Conservation (phyloP, 2,797 vertebrate genomes). For the Ptychobarbus kaznakovi region DNA sequence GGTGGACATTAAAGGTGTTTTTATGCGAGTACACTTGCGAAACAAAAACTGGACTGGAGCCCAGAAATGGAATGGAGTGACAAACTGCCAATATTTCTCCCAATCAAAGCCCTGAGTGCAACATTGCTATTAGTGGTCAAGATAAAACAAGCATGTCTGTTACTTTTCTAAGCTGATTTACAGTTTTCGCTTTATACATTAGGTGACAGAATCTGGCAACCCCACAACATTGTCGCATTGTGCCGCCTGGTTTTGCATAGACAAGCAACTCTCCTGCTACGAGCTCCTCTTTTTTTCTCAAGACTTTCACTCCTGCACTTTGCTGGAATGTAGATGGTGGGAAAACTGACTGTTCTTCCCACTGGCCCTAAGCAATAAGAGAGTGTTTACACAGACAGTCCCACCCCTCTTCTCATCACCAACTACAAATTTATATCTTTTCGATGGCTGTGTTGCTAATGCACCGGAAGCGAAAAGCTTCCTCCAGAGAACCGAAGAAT, state of each 20-base stretch:
- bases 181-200: background rate
- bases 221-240: background rate
- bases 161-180: background rate
- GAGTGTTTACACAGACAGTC: constrained; percentile 57
- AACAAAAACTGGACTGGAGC: background rate
- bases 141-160: background rate
- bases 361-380: constrained; percentile 59
- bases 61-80: background rate
- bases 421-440: constrained; percentile 57
- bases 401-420: constrained; percentile 53
- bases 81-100: background rate
- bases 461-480: constrained; percentile 38
- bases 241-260: background rate
- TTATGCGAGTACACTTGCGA: background rate
- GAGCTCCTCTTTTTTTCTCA: background rate
- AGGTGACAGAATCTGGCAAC: background rate
- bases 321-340: constrained; percentile 44
- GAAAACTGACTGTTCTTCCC: constrained; percentile 49
- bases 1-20: background rate
- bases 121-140: background rate
- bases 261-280: background rate
- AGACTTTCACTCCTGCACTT: background rate
- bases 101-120: background rate
- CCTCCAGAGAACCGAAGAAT: constrained; percentile 47
- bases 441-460: constrained; percentile 50